Conservation (phyloP, 2,113 vertebrate genomes). For the Cyanoderma ruficeps region DNA sequence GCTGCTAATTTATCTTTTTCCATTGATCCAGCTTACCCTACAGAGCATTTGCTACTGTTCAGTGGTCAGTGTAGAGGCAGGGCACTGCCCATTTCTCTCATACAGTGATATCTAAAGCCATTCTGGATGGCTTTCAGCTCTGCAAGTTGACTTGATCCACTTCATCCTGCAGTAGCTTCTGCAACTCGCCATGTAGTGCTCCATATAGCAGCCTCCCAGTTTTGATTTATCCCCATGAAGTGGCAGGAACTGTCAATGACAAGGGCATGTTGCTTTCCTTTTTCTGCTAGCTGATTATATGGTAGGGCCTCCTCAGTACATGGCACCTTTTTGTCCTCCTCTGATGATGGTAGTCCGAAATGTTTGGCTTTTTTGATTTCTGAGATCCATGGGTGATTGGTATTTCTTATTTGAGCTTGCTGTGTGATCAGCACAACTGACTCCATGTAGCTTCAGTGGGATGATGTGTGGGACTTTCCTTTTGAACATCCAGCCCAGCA, state of each 20-base stretch:
- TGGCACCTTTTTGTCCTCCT: neutral
- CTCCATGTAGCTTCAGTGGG: neutral
- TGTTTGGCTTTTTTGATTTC: neutral
- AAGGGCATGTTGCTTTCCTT: neutral
- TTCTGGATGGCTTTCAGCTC: neutral
- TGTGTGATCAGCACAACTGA: neutral
- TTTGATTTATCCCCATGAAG: neutral
- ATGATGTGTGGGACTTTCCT: neutral
- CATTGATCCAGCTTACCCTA: neutral
- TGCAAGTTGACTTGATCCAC: neutral
- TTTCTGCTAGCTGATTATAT: neutral
- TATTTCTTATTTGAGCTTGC: neutral
- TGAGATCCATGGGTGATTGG: neutral
- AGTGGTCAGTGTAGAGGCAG: neutral
- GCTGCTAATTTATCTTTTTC: neutral
- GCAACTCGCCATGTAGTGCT: accelerated
- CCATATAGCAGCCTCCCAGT: neutral
- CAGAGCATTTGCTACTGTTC: neutral
- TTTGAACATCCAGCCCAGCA: neutral
- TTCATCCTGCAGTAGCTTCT: neutral
- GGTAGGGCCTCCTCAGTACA: neutral
- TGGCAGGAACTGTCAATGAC: accelerated
- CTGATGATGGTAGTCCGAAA: neutral
- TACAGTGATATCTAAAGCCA: neutral
- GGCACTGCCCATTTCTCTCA: neutral